phyloP scores from a whole-genome alignment of 1,140 invertebrate genomes.

The Nixonia krombeini region DNA sequence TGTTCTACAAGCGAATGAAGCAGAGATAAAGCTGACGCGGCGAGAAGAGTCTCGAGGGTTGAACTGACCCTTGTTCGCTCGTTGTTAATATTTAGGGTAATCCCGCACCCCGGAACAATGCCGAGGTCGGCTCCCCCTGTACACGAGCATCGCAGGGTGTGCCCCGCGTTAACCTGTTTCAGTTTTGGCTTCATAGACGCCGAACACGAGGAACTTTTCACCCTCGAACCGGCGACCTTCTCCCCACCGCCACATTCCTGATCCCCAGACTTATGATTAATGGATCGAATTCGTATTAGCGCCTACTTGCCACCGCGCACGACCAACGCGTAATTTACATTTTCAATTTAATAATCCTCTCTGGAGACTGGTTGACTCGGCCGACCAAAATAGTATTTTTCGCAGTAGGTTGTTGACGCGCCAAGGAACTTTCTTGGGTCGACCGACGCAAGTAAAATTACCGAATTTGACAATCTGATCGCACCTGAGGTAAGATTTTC shows the following conservation, averaged over 20 bases:
- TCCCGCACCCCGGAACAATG: slow-evolving; percentile 60
- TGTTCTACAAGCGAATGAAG: slow-evolving; percentile 43
- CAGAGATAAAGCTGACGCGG: slow-evolving; percentile 34
- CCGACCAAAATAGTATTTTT: slow-evolving; percentile 19
- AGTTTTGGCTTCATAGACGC: slow-evolving; percentile 44
- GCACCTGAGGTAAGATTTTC: no score
- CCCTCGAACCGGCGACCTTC: slow-evolving; percentile 38
- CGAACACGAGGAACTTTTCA: slow-evolving; percentile 33
- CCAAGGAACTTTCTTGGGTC: no score
- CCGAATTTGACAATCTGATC: no score
- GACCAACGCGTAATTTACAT: slow-evolving; percentile 56
- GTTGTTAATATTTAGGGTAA: slow-evolving; percentile 69
- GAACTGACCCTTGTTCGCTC: slow-evolving; percentile 64
- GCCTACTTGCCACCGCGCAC: slow-evolving; percentile 57
- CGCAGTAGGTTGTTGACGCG: not conserved
- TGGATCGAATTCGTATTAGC: slow-evolving; percentile 65
- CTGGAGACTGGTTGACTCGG: slow-evolving; percentile 57
- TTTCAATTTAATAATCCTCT: slow-evolving; percentile 66
- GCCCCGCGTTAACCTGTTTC: slow-evolving; percentile 62
- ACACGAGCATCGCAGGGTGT: slow-evolving; percentile 45
- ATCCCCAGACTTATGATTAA: slow-evolving; percentile 63
- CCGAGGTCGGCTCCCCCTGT: slow-evolving; percentile 44
- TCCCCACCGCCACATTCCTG: slow-evolving; percentile 3
- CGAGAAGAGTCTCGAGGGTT: slow-evolving; percentile 54
- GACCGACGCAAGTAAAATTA: no score